Conservation (phyloP, 2,113 vertebrate genomes). For the Seriola rivoliana region DNA sequence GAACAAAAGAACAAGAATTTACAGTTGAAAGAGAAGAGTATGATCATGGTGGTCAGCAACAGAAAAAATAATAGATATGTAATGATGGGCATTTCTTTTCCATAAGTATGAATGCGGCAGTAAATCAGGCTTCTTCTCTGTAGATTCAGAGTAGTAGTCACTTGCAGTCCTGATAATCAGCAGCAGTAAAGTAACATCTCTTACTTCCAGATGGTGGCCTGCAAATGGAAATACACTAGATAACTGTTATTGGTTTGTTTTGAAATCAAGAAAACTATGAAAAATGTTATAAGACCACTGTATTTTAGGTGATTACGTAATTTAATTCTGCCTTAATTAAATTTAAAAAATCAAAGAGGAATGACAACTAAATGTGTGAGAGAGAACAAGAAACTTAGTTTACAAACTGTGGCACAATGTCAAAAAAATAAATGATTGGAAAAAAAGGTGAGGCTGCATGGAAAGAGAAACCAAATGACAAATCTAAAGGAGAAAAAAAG, state of each 20-base stretch:
- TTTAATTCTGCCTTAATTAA: neutral
- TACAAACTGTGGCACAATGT: neutral
- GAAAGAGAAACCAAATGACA: slow-evolving; percentile 5
- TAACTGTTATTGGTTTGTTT: neutral
- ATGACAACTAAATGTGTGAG: neutral
- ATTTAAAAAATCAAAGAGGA: neutral
- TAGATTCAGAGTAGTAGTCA: neutral
- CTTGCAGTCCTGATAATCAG: neutral
- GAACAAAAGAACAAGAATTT: slow-evolving; percentile 1
- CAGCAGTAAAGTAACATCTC: neutral
- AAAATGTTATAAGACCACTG: neutral
- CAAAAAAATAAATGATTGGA: neutral
- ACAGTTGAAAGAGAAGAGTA: slow-evolving; percentile 2
- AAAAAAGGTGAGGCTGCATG: neutral
- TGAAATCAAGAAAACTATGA: slow-evolving; percentile 2
- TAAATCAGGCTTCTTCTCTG: neutral
- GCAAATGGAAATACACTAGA: neutral
- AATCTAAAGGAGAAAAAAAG: neutral
- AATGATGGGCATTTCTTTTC: neutral
- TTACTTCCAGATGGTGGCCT: neutral
- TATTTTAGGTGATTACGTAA: neutral
- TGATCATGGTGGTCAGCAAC: neutral
- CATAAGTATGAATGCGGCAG: neutral
- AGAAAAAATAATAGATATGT: slow-evolving; percentile 4
- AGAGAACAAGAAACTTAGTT: neutral